Evolutionary conservation across 2,113 vertebrate genomes (phyloP).

Genomic region (Lampris incognitus): DNA sequence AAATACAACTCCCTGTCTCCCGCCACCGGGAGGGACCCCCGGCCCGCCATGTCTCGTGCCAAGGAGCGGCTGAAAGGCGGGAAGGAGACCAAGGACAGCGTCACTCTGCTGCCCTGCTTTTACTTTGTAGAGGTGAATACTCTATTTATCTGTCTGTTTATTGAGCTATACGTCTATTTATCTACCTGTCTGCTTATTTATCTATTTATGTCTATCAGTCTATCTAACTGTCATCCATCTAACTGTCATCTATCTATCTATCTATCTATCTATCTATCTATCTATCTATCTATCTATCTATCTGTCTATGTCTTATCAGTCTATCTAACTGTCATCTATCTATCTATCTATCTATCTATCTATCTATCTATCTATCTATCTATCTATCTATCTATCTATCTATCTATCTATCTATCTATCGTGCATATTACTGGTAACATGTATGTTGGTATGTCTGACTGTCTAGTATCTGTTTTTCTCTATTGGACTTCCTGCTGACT

Average conservation of each 20-base stretch:
- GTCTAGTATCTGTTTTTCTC: background rate
- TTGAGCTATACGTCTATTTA: slow-evolving; percentile 41
- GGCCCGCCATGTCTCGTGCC: slow-evolving; percentile 70
- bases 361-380: too few species aligned
- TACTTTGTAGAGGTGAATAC: slow-evolving; percentile 77
- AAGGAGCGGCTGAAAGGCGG: slow-evolving; percentile 76
- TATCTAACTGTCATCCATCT: slow-evolving; percentile 12
- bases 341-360: too few species aligned
- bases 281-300: background rate
- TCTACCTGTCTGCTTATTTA: slow-evolving; percentile 33
- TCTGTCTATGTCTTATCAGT: too few species aligned
- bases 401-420: slow-evolving; percentile 1
- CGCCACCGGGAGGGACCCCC: slow-evolving; percentile 67
- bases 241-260: slow-evolving; percentile 13
- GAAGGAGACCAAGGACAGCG: slow-evolving; percentile 78
- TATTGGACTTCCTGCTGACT: background rate
- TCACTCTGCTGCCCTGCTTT: slow-evolving; percentile 76
- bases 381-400: slow-evolving; percentile 6
- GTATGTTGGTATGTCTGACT: background rate
- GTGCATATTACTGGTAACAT: background rate
- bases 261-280: slow-evolving; percentile 7
- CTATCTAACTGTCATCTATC: background rate
- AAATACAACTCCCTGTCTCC: slow-evolving; percentile 75
- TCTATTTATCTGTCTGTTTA: slow-evolving; percentile 16
- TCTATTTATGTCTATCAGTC: slow-evolving; percentile 22